Base-by-base conservation (phyloP, 1,140 invertebrate genomes). In the Brachionus rotundiformis region DNA sequence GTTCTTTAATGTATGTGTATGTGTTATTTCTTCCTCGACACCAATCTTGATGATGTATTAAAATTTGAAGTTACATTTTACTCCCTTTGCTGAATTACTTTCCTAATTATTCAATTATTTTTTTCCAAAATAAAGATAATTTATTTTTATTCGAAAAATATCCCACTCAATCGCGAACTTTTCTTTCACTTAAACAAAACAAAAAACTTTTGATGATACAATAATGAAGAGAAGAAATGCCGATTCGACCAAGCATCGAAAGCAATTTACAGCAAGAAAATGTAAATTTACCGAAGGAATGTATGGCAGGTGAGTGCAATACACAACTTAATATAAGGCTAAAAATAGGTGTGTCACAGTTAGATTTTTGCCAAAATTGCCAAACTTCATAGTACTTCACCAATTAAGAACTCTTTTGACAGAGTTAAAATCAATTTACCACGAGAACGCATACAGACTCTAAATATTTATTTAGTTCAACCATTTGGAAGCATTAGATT, bases 181-280 rank as follows among this genome's bases (percentile, higher is more conserved):
- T 54, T 54, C 19, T 54, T 19, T 25, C 47, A 19, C 23, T 54
- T 54, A n/a, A n/a, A 29, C 61, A 4, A 65, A 65, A n/a, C 31
- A 65, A 65, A 31, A n/a, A 65, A 71, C 6, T 44, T 25, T 73
- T 41, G 27, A 73, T 73, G 68, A 44, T 44, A 44, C 41, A 44
- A 73, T 73, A 73, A 79, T 79, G 76, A 79, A 79, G 76, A 54
- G 76, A 63, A 54, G 76, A 63, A 79, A 79, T 79, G 76, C 41
- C 47, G 76, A 79, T 29, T 59, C 76, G 31, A 59, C n/a, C 33
- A 54, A 63, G 19, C 54, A 54, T 33, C 19, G 76, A 39, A 79
- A 79, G 47, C 76, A 79, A 39, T 63, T 79, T 79, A 44, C 27
- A n/a, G 27, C 36, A 11, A 79, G 36, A 79, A 79, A 79, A 41